Base-by-base conservation (phyloP, 2,797 vertebrate species). In the Sphenodon punctatus region DNA sequence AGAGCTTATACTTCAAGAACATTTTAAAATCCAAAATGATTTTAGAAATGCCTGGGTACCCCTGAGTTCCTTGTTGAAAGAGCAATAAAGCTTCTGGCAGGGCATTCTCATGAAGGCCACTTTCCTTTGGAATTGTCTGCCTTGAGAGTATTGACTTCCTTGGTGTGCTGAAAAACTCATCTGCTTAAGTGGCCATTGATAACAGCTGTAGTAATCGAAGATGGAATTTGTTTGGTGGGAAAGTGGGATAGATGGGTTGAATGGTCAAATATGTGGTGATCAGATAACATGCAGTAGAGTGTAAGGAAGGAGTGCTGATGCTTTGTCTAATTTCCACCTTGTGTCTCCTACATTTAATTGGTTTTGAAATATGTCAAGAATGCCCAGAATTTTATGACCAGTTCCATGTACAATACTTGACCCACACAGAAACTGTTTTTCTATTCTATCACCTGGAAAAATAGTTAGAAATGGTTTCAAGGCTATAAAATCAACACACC, bases 401-500 rank as follows among this genome's bases (percentile, higher is more conserved):
- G 10, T 72, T 86, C 39, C 43, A 83, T 30, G 68, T 5, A 78
- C 3, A 76, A 73, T 65, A 73, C n/a, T 76, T 61, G 80, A 66
- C n/a, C 73, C 25, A 23, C 71, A 3, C 42, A 89, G 90, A 36
- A 55, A 66, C 36, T 85, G 34, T 83, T 74, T 92, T 85, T 74
- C 49, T 88, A 80, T 56, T 43, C 59, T 91, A n/a, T 75, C 42
- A 63, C 51, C 74, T 78, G 81, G 58, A 91, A 90, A 91, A 93
- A 85, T 9, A 85, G 23, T 80, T 89, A 84, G 61, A 90, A 92
- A 71, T 66, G 66, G 36, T 80, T 84, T 46, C 69, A 81, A 83
- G 78, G 90, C 84, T 85, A 89, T 82, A 67, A 92, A 90, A 82
- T 78, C 56, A 69, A 88, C 23, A 36, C 61, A 90, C 80, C 90